Base-by-base conservation (phyloP, 2,113 vertebrate species). In the Chelonoidis abingdonii region DNA sequence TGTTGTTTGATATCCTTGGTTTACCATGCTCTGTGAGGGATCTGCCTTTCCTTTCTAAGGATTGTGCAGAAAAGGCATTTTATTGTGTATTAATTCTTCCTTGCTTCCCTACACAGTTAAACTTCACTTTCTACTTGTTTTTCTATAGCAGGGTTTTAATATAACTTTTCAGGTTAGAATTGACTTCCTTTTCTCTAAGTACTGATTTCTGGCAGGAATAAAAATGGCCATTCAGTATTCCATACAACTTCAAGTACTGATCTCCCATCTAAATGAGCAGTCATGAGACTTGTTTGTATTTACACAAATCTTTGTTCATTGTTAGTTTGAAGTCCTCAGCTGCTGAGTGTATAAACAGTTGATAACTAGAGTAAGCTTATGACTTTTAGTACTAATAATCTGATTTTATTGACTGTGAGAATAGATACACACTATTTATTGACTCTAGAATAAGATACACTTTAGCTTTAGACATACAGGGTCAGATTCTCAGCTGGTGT, bases 131-230 rank as follows among this genome's bases (percentile, higher is more conserved):
- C 10, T 83, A 25, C 0, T 57, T 49, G 52, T 75, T 93, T 65
- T 69, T 2, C 2, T 79, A 88, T 49, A 87, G 79, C 95, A 22
- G 1, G 8, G 29, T 92, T 94, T 88, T 56, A 50, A 17, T 27
- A 10, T 81, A 47, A 78, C 7, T 13, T 91, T 83, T 62, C 24
- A 86, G 87, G 83, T 52, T 0, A 0, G 35, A 69, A 38, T 21
- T 69, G 6, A 69, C 35, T 69, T 69, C 65, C 65, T n/a, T 69
- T 69, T 9, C 35, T 38, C 35, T 69, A 38, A 7, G 14, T 21
- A 38, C 17, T 38, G 16, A 49, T 96, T 93, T 81, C 29, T 92
- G 79, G 54, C 16, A 91, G 49, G 76, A 52, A 31, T 83, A 38
- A 59, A 83, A 86, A 0, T 69, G 17, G 65, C 65, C 35, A 38